These are phyloP conservation scores for Trichosurus vulpecula DNA, from an alignment of 2,797 vertebrate genomes.

Conservation along the genomic window DNA sequence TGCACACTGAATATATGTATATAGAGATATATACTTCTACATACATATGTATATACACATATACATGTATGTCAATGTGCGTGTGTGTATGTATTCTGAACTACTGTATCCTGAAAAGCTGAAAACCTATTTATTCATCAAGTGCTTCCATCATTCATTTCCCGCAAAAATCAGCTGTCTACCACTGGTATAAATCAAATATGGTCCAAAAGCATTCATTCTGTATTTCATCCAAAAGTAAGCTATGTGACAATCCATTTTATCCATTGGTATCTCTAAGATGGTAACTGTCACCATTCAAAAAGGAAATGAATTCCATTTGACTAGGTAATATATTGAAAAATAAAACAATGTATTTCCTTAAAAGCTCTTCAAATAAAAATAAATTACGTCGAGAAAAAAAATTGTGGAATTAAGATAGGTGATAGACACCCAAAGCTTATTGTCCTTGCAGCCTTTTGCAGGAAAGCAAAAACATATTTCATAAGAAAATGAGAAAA, in stretches of 20 bases:
- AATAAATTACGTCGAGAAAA: not conserved
- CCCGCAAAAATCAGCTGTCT: conserved; percentile 60
- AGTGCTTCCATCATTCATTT: conserved; percentile 39
- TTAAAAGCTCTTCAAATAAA: not conserved
- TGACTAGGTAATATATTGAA: conserved; percentile 4
- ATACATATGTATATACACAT: not conserved
- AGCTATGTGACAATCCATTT: not conserved
- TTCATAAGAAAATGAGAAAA: not conserved
- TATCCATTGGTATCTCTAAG: conserved; percentile 46
- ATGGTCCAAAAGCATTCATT: conserved; percentile 49
- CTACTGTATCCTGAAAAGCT: not conserved
- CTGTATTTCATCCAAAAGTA: conserved; percentile 39
- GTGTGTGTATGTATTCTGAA: not conserved
- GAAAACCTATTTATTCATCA: not conserved
- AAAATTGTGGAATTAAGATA: not conserved
- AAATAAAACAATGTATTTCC: not conserved
- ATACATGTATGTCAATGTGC: not conserved
- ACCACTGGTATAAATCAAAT: conserved; percentile 67
- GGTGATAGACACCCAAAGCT: no score
- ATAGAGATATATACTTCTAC: not conserved
- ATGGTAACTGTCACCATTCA: conserved; percentile 66
- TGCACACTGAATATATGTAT: not conserved
- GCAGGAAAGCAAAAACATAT: not conserved
- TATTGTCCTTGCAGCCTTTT: not conserved
- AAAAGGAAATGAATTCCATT: conserved; percentile 74